Conservation (phyloP, 2,888 invertebrate species). For the Sinelater perroti region DNA sequence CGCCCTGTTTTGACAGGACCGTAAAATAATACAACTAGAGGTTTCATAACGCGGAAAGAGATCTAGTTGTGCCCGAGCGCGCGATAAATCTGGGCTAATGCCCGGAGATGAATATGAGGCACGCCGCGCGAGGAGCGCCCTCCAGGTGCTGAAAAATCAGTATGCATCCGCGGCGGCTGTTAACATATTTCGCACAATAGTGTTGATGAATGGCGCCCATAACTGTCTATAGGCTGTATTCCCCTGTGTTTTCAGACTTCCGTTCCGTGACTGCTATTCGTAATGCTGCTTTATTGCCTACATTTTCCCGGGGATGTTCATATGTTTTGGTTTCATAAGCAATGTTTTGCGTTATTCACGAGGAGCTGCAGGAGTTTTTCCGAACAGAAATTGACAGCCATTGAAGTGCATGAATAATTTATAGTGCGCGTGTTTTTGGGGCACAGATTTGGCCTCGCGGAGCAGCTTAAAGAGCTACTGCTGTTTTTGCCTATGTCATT, state of each 20-base stretch:
- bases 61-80: conserved; percentile 9
- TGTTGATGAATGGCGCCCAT: conserved; percentile 37
- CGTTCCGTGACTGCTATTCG: conserved; percentile 38
- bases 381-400: conserved; percentile 8
- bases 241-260: conserved; percentile 33
- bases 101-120: conserved; percentile 13
- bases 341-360: conserved; percentile 25
- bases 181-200: conserved; percentile 39
- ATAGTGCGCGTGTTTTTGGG: neutral
- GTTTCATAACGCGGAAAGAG: conserved; percentile 23
- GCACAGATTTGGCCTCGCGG: neutral
- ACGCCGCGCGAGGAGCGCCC: neutral
- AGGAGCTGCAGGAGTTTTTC: conserved; percentile 23
- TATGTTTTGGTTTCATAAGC: conserved; percentile 29
- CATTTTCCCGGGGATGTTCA: conserved; percentile 30
- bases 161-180: conserved; percentile 36
- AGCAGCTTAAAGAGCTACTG: neutral
- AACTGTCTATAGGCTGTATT: conserved; percentile 39
- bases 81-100: conserved; percentile 17
- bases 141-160: conserved; percentile 32
- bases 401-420: conserved; percentile 10
- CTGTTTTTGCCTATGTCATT: too few species aligned
- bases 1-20: conserved; percentile 29
- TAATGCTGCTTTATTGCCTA: conserved; percentile 35
- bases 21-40: conserved; percentile 22